A percentile compares a stretch with the other conserved stretches of the same genome.
Conservation (phyloP, 2,113 vertebrate species). For the Myotis davidii region DNA sequence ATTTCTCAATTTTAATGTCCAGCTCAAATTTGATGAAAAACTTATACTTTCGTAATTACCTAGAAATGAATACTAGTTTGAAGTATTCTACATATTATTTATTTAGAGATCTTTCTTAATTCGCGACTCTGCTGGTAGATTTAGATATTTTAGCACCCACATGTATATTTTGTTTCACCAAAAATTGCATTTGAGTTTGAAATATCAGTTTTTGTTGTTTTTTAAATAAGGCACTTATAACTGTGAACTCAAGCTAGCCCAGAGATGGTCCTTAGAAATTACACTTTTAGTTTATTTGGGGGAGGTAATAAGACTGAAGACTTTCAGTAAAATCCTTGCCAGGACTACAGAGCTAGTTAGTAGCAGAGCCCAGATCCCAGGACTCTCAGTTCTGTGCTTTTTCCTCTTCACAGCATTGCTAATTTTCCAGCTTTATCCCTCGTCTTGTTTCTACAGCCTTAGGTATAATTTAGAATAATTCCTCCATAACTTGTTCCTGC, state of each 20-base stretch:
- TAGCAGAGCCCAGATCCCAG: background rate
- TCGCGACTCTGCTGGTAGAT: background rate
- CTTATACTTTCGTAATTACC: background rate
- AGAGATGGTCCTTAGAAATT: background rate
- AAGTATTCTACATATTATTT: background rate
- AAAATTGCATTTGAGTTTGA: slow-evolving; percentile 27
- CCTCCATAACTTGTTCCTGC: background rate
- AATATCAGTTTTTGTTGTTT: background rate
- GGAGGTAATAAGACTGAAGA: background rate
- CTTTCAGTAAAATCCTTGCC: background rate
- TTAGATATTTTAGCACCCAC: background rate
- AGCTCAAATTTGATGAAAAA: background rate
- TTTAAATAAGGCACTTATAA: background rate
- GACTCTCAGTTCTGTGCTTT: background rate
- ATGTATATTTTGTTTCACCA: background rate
- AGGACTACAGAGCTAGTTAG: background rate
- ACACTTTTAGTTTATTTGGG: background rate
- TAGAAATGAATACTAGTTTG: background rate
- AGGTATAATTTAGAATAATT: slow-evolving; percentile 24
- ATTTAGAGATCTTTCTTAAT: background rate
- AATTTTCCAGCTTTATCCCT: background rate
- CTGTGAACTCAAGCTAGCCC: background rate
- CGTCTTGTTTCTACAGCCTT: background rate
- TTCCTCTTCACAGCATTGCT: background rate
- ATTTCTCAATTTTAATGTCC: background rate